Evolutionary conservation across 2,888 invertebrate species (phyloP), one percentile per base, ranked within the genome.

Genomic region (Notodonta dromedarius): DNA sequence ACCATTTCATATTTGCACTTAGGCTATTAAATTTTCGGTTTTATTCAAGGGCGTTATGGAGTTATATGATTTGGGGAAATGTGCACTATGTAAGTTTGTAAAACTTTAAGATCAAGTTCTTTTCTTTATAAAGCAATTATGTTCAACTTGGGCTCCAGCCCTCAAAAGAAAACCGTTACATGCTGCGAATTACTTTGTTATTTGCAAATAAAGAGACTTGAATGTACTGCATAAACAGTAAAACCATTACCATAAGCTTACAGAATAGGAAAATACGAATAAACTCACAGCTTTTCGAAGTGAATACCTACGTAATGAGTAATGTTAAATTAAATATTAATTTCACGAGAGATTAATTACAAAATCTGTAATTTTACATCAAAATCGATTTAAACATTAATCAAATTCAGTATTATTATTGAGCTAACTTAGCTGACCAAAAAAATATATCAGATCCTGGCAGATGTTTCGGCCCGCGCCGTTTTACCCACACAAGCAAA

Each of bases 401-500:
- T 82, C 70, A 72, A 73, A 66, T 74, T 67, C 65, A 74, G 71
- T 82, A 87, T 88, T 89, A 85, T 87, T 89, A 87, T 81, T 85
- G 67, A 65, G 66, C 70, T 71, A 80, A 83, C 71, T 74, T 81
- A 85, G 84, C 85, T 83, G 78, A 83, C 83, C 78, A 87, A 89
- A 89, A 87, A 91, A 88, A 87, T 86, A 24, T 24, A 88, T 86
- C 79, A 81, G 79, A 82, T 71, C 79, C 82, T 69, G 88, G 93
- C 93, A 93, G 93, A 91, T 93, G 93, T 91, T 93, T 87, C 80
- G 74, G 84, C 86, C 81, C 86, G 86, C 84, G 85, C 84, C 82
- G 80, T 77, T 76, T 66, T 73, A 84, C 83, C 11, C 85, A 85
- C 84, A 86, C 84, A 68, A 60, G 59, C 58, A 59, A 70, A 63